Evolutionary conservation across 1,140 invertebrate genomes (phyloP).

Genomic region (Drosophila sucinea): DNA sequence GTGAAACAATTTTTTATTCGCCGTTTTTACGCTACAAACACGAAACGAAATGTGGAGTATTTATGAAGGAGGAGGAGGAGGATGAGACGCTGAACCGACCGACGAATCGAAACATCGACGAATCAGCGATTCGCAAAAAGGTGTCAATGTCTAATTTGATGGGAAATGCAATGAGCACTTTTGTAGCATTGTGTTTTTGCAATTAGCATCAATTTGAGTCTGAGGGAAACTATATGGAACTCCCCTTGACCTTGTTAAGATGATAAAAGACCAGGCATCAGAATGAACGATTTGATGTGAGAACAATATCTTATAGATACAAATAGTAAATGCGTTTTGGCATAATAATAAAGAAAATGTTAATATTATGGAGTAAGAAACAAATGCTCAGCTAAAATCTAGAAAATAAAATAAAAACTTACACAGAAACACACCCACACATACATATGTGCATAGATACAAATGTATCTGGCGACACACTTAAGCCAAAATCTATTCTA

Average conservation of each 20-base stretch:
- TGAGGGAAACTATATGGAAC: neutral
- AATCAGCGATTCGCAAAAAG: constrained; percentile 26
- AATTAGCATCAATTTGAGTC: constrained; percentile 40
- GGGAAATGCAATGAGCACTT: constrained; percentile 35
- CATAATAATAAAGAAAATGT: no score
- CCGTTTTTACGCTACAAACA: constrained; percentile 68
- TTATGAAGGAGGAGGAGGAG: neutral
- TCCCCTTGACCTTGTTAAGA: neutral
- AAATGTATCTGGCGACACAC: constrained; percentile 4
- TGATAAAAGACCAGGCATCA: no score
- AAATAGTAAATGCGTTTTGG: no score
- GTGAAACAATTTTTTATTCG: constrained; percentile 78
- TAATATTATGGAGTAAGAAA: no score
- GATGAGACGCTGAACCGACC: neutral
- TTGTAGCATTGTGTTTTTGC: constrained; percentile 49
- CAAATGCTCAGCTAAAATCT: no score
- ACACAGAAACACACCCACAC: neutral
- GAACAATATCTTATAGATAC: no score
- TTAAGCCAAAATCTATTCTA: constrained; percentile 2
- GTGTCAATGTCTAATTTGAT: constrained; percentile 78
- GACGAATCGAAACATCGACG: neutral
- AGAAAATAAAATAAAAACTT: no score
- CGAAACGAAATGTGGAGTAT: constrained; percentile 19
- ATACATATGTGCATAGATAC: neutral
- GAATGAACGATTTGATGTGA: no score